phyloP scores from a whole-genome alignment of 2,888 invertebrate species.

The Bombyx huttoni region DNA sequence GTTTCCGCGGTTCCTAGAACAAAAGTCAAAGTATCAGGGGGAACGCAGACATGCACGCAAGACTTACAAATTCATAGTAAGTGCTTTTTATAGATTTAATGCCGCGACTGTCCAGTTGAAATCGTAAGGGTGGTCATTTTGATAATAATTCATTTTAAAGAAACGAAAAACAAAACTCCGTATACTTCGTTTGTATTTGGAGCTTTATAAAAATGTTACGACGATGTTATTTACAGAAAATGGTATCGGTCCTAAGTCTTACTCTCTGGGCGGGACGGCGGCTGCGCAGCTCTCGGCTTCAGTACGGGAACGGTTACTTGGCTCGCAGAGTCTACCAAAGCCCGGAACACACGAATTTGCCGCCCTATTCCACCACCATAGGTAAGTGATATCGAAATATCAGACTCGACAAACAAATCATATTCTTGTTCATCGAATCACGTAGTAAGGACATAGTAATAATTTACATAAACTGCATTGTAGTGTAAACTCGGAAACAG shows the following conservation, averaged over 20 bases:
- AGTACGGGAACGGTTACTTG: constrained; percentile 85
- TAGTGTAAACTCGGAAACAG: too few species aligned
- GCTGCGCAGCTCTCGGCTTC: constrained; percentile 90
- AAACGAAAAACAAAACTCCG: too few species aligned
- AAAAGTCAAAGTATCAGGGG: constrained; percentile 91
- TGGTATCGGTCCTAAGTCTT: constrained; percentile 86
- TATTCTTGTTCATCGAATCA: too few species aligned
- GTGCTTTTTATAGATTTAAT: constrained; percentile 17
- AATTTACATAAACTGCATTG: too few species aligned
- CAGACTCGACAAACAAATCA: too few species aligned
- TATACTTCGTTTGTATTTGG: too few species aligned
- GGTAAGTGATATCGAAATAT: constrained; percentile 33
- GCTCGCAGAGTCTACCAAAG: constrained; percentile 90
- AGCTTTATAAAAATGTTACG: too few species aligned
- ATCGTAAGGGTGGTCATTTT: too few species aligned
- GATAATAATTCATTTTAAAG: too few species aligned
- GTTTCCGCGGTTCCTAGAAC: constrained; percentile 89
- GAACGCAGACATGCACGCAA: constrained; percentile 89
- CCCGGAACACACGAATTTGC: constrained; percentile 80
- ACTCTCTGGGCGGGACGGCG: constrained; percentile 86
- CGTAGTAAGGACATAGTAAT: too few species aligned
- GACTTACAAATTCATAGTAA: constrained; percentile 80
- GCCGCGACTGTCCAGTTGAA: not conserved
- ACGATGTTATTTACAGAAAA: constrained; percentile 65
- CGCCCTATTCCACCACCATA: constrained; percentile 74